These are phyloP conservation scores for Crossaster papposus DNA, from an alignment of 53 echinoderm and acorn worm species.

Conservation along the genomic window DNA sequence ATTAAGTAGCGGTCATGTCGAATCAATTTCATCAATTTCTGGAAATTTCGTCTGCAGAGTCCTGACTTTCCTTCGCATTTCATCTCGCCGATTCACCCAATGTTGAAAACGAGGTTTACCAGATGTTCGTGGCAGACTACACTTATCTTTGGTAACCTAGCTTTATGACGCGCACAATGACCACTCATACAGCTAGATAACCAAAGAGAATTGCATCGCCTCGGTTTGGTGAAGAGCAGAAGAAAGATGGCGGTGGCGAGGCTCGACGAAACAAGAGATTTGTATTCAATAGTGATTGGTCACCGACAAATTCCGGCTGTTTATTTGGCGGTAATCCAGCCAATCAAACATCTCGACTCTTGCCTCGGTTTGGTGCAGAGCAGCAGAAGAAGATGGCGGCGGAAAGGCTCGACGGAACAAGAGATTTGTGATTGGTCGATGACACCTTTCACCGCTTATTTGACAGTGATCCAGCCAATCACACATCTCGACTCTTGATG, in stretches of 20 bases:
- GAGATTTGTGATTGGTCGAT: background rate
- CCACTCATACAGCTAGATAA: constrained; percentile 99
- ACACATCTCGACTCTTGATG: background rate
- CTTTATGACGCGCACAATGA: constrained; percentile 92
- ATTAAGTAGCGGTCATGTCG: too few relatives aligned
- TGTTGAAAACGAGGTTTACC: constrained; percentile 38
- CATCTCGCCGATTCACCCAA: constrained; percentile 31
- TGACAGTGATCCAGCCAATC: background rate
- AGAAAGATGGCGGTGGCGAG: background rate
- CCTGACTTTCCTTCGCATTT: too few relatives aligned
- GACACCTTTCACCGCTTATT: background rate
- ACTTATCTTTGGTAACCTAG: constrained; percentile 99
- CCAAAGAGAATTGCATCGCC: constrained; percentile 99
- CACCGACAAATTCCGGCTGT: background rate
- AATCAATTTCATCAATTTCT: background rate
- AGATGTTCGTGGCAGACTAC: constrained; percentile 72
- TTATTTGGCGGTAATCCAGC: background rate
- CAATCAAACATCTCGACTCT: background rate
- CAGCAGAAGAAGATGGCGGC: background rate
- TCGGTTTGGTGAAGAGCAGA: background rate
- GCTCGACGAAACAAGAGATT: background rate
- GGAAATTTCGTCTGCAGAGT: too few relatives aligned
- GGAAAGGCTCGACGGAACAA: background rate
- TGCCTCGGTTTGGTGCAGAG: constrained; percentile 42
- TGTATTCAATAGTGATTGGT: background rate